Percentiles rank a stretch among this genome's conserved stretches.
These are phyloP conservation scores for Imbricaverruca yamaguchii DNA, from an alignment of 2,888 invertebrate species.

Conservation along the genomic window DNA sequence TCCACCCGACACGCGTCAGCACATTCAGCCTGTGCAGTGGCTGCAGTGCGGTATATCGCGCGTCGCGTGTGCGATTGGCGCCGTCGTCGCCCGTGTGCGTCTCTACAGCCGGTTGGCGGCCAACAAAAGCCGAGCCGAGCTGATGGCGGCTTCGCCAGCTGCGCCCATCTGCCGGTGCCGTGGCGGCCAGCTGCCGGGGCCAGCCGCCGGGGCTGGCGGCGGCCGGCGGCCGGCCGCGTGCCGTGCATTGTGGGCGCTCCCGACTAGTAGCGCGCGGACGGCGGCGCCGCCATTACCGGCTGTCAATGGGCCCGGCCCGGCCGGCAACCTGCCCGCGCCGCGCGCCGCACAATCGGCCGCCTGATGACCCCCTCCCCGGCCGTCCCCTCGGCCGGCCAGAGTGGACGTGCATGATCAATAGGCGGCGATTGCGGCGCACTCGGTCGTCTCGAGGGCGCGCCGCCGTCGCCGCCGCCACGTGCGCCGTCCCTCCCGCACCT, in stretches of 20 bases:
- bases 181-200: not conserved
- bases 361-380: not conserved
- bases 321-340: not conserved
- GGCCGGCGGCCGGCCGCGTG: not conserved
- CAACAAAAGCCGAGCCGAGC: too few relatives aligned
- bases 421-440: not conserved
- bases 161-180: too few relatives aligned
- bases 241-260: not conserved
- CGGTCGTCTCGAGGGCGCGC: too few relatives aligned
- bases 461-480: too few relatives aligned
- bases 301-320: not conserved
- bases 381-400: not conserved
- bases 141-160: too few relatives aligned
- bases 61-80: too few relatives aligned
- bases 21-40: too few relatives aligned
- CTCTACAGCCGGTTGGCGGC: too few relatives aligned
- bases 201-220: not conserved
- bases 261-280: not conserved
- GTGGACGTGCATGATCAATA: conserved; percentile 18
- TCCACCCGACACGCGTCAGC: too few relatives aligned
- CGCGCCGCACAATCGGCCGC: not conserved
- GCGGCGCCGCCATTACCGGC: not conserved
- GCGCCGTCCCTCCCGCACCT: too few relatives aligned
- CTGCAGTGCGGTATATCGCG: too few relatives aligned
- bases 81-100: too few relatives aligned